Evolutionary conservation across 2,888 invertebrate species (phyloP).

Genomic region (Suillia variegata): DNA sequence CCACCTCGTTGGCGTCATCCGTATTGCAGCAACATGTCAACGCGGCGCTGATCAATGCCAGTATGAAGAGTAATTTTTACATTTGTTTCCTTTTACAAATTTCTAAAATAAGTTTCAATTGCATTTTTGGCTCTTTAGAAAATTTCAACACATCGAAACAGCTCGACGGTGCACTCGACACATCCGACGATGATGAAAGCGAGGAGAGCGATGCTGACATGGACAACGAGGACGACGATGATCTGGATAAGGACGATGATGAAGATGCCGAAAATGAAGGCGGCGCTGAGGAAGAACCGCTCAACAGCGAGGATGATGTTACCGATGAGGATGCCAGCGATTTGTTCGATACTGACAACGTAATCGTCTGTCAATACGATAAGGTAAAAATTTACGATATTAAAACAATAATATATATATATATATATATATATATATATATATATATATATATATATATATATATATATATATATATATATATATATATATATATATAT

Average conservation of each 20-base stretch:
- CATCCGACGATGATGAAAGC: conserved; percentile 78
- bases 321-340: conserved; percentile 95
- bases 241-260: conserved; percentile 70
- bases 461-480: not conserved
- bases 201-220: conserved; percentile 76
- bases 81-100: not conserved
- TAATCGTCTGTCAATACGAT: conserved; percentile 99
- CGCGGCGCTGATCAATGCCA: conserved; percentile 71
- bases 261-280: conserved; percentile 69
- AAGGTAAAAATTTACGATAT: conserved; percentile 68
- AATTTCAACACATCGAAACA: conserved; percentile 59
- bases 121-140: conserved; percentile 37
- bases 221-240: conserved; percentile 78
- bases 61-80: conserved; percentile 55
- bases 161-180: conserved; percentile 72
- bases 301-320: conserved; percentile 96
- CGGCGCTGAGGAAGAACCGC: conserved; percentile 83
- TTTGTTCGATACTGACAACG: conserved; percentile 98
- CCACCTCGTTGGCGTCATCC: conserved; percentile 79
- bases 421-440: not conserved
- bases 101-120: not conserved
- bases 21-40: conserved; percentile 89
- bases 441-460: not conserved
- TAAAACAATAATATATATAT: not conserved
- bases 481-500: not conserved